Evolutionary conservation across 2,797 vertebrate species (phyloP).

Genomic region (Gallirallus australis): DNA sequence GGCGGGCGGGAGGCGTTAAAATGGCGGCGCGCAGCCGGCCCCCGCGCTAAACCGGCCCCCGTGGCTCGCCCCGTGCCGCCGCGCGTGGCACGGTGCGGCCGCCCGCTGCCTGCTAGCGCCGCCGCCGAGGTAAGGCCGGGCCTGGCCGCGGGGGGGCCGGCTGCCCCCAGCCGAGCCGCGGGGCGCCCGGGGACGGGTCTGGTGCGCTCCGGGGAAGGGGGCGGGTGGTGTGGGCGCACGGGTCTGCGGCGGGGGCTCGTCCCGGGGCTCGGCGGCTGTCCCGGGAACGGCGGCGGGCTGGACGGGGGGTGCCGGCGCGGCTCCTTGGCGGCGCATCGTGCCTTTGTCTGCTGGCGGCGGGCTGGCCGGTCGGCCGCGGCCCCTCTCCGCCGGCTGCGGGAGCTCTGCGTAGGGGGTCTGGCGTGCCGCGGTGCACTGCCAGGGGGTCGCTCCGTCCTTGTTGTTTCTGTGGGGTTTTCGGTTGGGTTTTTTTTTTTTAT

Average conservation of each 20-base stretch:
- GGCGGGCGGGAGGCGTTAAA: constrained; percentile 62
- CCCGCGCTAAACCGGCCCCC: constrained; percentile 75
- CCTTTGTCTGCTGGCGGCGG: background rate
- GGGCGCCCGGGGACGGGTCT: background rate
- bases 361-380: background rate
- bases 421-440: background rate
- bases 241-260: background rate
- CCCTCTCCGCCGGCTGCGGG: background rate
- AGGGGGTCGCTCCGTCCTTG: background rate
- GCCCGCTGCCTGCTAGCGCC: constrained; percentile 10
- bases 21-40: constrained; percentile 78
- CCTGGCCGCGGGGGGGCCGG: background rate
- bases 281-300: background rate
- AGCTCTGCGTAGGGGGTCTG: background rate
- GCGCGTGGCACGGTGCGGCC: constrained; percentile 37
- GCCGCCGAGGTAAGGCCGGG: background rate
- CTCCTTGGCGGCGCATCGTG: background rate
- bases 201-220: background rate
- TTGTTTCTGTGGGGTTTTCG: no score
- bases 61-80: constrained; percentile 39
- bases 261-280: background rate
- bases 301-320: background rate
- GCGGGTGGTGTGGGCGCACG: background rate
- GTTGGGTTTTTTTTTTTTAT: no score
- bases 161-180: background rate